Evolutionary conservation across 1,140 invertebrate species (phyloP), one percentile per base, ranked within the genome.

Genomic region (Pseudoatta argentina): DNA sequence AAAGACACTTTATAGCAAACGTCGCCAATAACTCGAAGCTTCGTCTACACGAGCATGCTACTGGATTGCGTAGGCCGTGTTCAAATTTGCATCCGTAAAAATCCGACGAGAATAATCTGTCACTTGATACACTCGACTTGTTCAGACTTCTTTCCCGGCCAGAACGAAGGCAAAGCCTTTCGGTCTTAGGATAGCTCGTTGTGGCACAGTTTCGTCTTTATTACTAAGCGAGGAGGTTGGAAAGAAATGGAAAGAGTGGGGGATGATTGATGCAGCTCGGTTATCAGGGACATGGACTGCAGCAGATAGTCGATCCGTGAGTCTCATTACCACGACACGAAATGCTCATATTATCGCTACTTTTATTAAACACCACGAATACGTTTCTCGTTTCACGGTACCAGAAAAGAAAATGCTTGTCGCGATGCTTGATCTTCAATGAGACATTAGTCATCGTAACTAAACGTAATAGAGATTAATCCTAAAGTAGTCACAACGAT

Each of bases 271-370:
- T 95, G 94, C 92, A 87, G 75, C n/a, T 27, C 66, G 88, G 91
- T 95, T 95, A 95, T 95, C 95, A 92, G 90, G 81, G 91, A 95
- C 94, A 95, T 81, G 94, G 93, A 85, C 93, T 91, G 82, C 86
- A 72, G 85, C 90, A 89, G 93, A 94, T 94, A 94, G 93, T 72
- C 91, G 83, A 91, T 92, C 90, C 92, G 85, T 67, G 86, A 88
- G 89, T 91, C 94, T 95, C 93, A 94, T 95, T 95, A 94, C 93
- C 91, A 88, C 88, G 91, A 95, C 94, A 95, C 87, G 92, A 93
- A 94, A 95, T 95, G 94, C 94, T 95, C 94, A 94, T 94, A 95
- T 94, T 94, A 95, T 94, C 93, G 93, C 93, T 93, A 94, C 94
- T 94, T 93, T 94, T 94, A 94, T 95, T 94, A 94, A 93, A 93